These are phyloP conservation scores for Crossocerus cetratus DNA, from an alignment of 2,888 invertebrate species.

Conservation along the genomic window DNA sequence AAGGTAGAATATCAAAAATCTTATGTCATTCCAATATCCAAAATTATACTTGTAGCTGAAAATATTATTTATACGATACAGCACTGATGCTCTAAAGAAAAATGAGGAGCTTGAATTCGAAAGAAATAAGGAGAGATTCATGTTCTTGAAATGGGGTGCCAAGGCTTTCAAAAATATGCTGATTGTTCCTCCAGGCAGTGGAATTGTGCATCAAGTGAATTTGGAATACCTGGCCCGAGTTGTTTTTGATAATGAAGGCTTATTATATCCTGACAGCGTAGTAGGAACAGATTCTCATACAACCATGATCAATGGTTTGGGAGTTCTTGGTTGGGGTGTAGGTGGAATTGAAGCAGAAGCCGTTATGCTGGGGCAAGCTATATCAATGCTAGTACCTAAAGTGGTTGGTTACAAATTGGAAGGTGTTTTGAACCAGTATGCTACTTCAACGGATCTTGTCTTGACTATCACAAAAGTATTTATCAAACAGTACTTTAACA, in stretches of 20 bases:
- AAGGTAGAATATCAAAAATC: constrained; percentile 77
- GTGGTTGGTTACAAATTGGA: constrained; percentile 95
- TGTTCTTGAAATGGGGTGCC: constrained; percentile 99
- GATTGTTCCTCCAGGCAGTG: constrained; percentile 98
- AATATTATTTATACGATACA: constrained; percentile 71
- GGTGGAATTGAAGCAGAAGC: constrained; percentile 99
- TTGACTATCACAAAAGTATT: constrained; percentile 96
- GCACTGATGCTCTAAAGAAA: constrained; percentile 90
- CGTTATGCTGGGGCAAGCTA: constrained; percentile 98
- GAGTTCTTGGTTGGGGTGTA: constrained; percentile 97
- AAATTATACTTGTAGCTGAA: neutral
- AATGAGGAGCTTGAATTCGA: constrained; percentile 97
- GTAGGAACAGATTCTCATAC: constrained; percentile 99
- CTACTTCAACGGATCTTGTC: constrained; percentile 97
- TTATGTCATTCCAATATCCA: neutral
- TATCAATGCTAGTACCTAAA: constrained; percentile 96
- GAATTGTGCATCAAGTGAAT: constrained; percentile 99
- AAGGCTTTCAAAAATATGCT: constrained; percentile 96
- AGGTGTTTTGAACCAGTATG: constrained; percentile 88
- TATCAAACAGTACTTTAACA: neutral
- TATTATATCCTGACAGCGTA: constrained; percentile 92
- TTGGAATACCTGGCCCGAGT: constrained; percentile 95
- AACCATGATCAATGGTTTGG: constrained; percentile 98
- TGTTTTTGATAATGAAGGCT: constrained; percentile 85
- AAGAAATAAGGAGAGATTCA: constrained; percentile 96